These are phyloP conservation scores for Orchesella cincta DNA, from an alignment of 1,140 invertebrate species.

Conservation along the genomic window DNA sequence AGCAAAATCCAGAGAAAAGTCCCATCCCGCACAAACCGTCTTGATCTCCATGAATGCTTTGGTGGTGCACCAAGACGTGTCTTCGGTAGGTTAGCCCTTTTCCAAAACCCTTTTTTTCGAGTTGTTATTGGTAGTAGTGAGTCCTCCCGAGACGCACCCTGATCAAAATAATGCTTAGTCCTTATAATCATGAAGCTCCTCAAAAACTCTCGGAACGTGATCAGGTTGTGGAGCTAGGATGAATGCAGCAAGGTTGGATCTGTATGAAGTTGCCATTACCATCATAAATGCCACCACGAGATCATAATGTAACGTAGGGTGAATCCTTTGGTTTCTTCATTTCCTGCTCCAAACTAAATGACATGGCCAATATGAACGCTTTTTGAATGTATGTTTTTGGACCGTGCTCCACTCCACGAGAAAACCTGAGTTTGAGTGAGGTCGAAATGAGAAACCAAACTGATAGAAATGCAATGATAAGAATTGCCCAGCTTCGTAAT, in stretches of 20 bases:
- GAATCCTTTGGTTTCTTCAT: constrained; percentile 11
- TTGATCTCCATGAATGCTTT: constrained; percentile 1
- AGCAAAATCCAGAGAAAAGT: constrained; percentile 13
- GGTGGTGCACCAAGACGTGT: constrained; percentile 18
- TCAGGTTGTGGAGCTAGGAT: constrained; percentile 25
- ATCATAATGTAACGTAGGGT: background rate
- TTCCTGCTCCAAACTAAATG: background rate
- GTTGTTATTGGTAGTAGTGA: constrained; percentile 21
- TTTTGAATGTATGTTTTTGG: background rate
- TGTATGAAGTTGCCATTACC: constrained; percentile 38
- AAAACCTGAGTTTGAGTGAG: background rate
- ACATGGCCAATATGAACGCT: background rate
- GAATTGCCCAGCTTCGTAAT: background rate
- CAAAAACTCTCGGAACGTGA: constrained; percentile 27
- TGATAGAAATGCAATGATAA: background rate
- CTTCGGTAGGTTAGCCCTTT: background rate
- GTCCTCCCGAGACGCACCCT: constrained; percentile 24
- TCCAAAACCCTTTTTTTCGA: constrained; percentile 16
- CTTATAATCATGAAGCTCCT: background rate
- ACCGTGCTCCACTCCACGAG: background rate
- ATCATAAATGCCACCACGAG: constrained; percentile 31
- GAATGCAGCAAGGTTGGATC: constrained; percentile 37
- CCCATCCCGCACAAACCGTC: constrained; percentile 37
- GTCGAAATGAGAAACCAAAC: background rate
- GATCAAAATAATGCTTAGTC: constrained; percentile 35